phyloP scores from a whole-genome alignment of 1,140 invertebrate genomes.

The Melipona quadrifasciata region DNA sequence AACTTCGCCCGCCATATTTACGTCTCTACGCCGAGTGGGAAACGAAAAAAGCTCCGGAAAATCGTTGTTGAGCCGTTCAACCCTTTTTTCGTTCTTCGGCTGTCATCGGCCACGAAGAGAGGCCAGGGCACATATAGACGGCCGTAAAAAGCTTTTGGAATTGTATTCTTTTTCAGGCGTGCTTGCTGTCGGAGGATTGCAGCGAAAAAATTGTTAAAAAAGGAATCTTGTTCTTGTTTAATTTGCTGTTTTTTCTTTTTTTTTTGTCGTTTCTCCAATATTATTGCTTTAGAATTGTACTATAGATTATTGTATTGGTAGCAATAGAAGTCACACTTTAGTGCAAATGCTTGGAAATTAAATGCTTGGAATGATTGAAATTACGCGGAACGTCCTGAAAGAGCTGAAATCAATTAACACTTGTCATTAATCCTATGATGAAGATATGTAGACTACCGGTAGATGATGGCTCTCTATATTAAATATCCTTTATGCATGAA shows the following conservation, averaged over 20 bases:
- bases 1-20: conserved; percentile 80
- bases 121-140: too few species aligned
- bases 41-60: conserved; percentile 65
- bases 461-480: conserved; percentile 19
- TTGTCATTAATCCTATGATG: conserved; percentile 46
- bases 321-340: too few species aligned
- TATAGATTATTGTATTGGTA: background rate
- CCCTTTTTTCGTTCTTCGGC: conserved; percentile 17
- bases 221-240: background rate
- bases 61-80: conserved; percentile 42
- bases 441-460: conserved; percentile 15
- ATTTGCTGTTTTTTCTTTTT: background rate
- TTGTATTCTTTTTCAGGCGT: background rate
- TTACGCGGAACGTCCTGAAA: background rate
- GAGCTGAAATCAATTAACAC: conserved; percentile 5
- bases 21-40: conserved; percentile 64
- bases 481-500: conserved; percentile 64
- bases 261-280: background rate
- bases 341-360: too few species aligned
- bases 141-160: background rate
- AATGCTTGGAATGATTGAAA: too few species aligned
- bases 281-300: background rate
- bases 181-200: background rate
- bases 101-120: background rate
- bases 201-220: background rate